These are phyloP conservation scores for Clunio marinus DNA, from an alignment of 2,888 invertebrate species.

Conservation along the genomic window DNA sequence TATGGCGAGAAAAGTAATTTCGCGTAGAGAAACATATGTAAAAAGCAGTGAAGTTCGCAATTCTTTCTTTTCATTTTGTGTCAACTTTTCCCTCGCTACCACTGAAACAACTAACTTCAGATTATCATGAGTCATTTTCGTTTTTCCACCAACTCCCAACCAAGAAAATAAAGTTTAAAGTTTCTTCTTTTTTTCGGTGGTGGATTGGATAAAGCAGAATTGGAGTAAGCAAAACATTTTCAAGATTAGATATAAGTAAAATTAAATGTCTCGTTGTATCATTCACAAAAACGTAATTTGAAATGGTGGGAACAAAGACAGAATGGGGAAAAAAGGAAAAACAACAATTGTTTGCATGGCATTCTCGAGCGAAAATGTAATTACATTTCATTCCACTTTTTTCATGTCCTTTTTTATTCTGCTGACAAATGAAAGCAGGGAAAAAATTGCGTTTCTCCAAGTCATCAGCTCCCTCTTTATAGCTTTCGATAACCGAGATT, in stretches of 20 bases:
- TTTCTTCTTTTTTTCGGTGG: neutral
- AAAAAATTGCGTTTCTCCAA: neutral
- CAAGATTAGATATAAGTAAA: constrained; percentile 26
- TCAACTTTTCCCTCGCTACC: neutral
- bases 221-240: neutral
- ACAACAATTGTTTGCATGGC: constrained; percentile 16
- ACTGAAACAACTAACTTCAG: neutral
- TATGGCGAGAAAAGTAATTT: constrained; percentile 24
- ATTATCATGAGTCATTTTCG: constrained; percentile 1
- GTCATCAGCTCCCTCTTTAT: neutral
- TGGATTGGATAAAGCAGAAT: neutral
- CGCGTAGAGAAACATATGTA: neutral
- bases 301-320: neutral
- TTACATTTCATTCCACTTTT: constrained; percentile 7
- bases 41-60: neutral
- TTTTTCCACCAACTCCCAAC: neutral
- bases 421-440: neutral
- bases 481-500: neutral
- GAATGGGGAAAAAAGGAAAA: neutral
- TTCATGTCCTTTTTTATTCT: neutral
- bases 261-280: constrained; percentile 22
- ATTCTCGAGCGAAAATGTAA: constrained; percentile 16
- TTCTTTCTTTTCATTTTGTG: no score
- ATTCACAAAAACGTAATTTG: neutral
- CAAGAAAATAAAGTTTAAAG: no score